Conservation (phyloP, 2,797 vertebrate genomes). For the Spinibarbus caldwelli region DNA sequence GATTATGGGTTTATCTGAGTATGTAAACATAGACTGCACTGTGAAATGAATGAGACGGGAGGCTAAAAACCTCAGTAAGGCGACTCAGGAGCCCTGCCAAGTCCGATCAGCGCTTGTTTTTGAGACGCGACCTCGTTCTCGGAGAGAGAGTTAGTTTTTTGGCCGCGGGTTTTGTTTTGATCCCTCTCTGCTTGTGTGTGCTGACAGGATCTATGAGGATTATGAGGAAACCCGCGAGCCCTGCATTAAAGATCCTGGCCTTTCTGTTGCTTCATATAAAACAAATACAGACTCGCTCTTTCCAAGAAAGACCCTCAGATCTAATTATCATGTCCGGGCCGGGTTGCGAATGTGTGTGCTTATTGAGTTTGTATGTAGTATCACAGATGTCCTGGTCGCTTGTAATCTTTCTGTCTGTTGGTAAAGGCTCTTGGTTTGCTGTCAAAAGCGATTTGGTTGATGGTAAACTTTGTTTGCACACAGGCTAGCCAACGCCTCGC, state of each 20-base stretch:
- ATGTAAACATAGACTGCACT: background rate
- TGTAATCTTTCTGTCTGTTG: constrained; percentile 32
- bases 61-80: constrained; percentile 32
- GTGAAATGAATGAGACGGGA: constrained; percentile 10
- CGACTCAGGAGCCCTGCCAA: constrained; percentile 45
- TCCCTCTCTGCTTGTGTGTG: constrained; percentile 59
- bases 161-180: constrained; percentile 64
- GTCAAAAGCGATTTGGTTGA: constrained; percentile 53
- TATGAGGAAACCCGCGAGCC: constrained; percentile 30
- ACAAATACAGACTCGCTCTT: constrained; percentile 23
- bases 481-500: constrained; percentile 33
- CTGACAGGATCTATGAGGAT: constrained; percentile 58
- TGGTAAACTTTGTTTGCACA: constrained; percentile 56
- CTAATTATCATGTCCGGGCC: background rate
- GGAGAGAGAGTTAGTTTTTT: constrained; percentile 45
- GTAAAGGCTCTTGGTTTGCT: constrained; percentile 45
- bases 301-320: constrained; percentile 38
- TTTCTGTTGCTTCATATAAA: constrained; percentile 37
- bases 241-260: constrained; percentile 25
- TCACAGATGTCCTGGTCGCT: background rate
- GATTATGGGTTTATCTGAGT: background rate
- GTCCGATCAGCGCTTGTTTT: constrained; percentile 27
- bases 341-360: background rate
- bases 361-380: no score
- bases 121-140: constrained; percentile 40